Percentiles rank a stretch among this genome's conserved stretches.
These are phyloP conservation scores for Helicoverpa zea DNA, from an alignment of 1,140 invertebrate species.

Conservation along the genomic window DNA sequence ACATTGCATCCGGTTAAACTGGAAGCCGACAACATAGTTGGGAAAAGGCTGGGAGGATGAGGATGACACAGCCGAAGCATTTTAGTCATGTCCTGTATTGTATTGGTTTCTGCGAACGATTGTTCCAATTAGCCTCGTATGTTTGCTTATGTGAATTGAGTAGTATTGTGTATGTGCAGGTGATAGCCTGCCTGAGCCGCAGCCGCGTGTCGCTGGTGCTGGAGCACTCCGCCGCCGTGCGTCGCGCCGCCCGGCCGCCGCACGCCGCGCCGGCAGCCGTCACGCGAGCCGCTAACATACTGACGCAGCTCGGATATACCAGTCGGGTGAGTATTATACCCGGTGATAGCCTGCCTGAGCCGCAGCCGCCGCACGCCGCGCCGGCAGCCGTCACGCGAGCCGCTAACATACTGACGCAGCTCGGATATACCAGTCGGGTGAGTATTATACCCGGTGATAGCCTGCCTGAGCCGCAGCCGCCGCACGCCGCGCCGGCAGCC, in stretches of 20 bases:
- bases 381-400: constrained; percentile 89
- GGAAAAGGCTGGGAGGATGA: too few relatives aligned
- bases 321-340: constrained; percentile 85
- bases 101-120: too few relatives aligned
- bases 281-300: constrained; percentile 89
- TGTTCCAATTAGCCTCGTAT: too few relatives aligned
- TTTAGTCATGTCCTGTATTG: too few relatives aligned
- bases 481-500: constrained; percentile 88
- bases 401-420: constrained; percentile 89
- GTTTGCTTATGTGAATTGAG: too few relatives aligned
- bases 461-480: constrained; percentile 85
- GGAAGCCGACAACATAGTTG: too few relatives aligned
- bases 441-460: constrained; percentile 25
- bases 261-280: constrained; percentile 88
- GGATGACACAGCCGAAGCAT: too few relatives aligned
- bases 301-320: constrained; percentile 89
- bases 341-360: constrained; percentile 54
- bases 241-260: constrained; percentile 89
- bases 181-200: constrained; percentile 91
- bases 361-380: constrained; percentile 87
- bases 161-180: constrained; percentile 50
- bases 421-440: constrained; percentile 89
- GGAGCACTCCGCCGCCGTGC: constrained; percentile 90
- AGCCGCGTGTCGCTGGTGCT: constrained; percentile 89
- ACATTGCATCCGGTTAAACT: too few relatives aligned